Evolutionary conservation across 2,888 invertebrate species (phyloP).

Genomic region (Cosmorhoe ocellata): DNA sequence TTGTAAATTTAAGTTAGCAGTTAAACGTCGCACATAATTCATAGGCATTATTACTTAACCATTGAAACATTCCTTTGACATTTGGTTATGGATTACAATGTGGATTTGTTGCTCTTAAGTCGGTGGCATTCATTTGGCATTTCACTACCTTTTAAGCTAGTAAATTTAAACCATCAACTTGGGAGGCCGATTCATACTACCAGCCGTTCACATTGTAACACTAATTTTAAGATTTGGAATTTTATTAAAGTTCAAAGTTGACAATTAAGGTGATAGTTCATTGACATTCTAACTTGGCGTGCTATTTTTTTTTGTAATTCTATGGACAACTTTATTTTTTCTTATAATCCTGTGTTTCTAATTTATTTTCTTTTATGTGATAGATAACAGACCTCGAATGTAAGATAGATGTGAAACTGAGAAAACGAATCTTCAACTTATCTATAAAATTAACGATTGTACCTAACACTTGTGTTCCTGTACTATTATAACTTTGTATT

Average conservation of each 20-base stretch:
- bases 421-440: conserved; percentile 70
- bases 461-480: conserved; percentile 62
- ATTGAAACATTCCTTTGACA: conserved; percentile 81
- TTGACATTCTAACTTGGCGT: conserved; percentile 70
- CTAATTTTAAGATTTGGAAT: conserved; percentile 76
- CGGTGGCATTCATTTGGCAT: conserved; percentile 17
- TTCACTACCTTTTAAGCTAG: conserved; percentile 21
- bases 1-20: conserved; percentile 81
- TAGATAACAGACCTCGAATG: conserved; percentile 76
- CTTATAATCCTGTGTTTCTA: conserved; percentile 61
- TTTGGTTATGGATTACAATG: conserved; percentile 69
- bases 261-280: conserved; percentile 76
- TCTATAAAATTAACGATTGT: conserved; percentile 39
- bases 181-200: conserved; percentile 24
- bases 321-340: conserved; percentile 70
- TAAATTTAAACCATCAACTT: conserved; percentile 36
- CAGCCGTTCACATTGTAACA: conserved; percentile 60
- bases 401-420: conserved; percentile 58
- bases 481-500: conserved; percentile 43
- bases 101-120: conserved; percentile 41
- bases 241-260: conserved; percentile 77
- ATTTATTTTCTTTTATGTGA: conserved; percentile 79
- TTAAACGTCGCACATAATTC: conserved; percentile 77
- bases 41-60: conserved; percentile 82
- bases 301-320: conserved; percentile 70